Base-by-base conservation (phyloP, 2,113 vertebrate species). In the Aspidoscelis tigris region DNA sequence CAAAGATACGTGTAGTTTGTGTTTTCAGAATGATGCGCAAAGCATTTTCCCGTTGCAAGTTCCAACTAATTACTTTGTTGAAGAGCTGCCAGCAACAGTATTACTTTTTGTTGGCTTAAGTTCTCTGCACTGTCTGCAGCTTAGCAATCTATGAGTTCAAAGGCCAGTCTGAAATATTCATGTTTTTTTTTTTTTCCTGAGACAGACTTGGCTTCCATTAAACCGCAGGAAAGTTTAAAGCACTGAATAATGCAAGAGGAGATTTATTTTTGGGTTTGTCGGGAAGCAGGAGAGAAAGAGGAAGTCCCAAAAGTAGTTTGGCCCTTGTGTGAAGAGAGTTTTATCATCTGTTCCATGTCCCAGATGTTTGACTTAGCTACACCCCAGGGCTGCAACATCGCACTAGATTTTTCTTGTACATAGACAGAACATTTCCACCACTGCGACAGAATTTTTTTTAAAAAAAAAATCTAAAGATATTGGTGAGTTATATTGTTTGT, bases 161-260 rank as follows among this genome's bases (percentile, higher is more conserved):
- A 70, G 68, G 80, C 78, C 86, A 58, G 71, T 21, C 68, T 92
- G 84, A 94, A 93, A 94, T 88, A 93, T 90, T 93, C 88, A 87
- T 90, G 84, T 78, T 50, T 70, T 80, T 83, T 91, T 80, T 83
- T 91, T 61, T 70, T 84, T 1, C 0, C 80, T 6, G 43, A 44
- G 55, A 26, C 82, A 91, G 78, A 74, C 72, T 88, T 71, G 50
- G 72, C 9, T 55, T 91, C 91, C 87, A 91, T 89, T 90, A 91
- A 88, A 89, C 83, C 82, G 81, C 86, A 81, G 83, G 22, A 77
- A 93, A 89, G 89, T 91, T 93, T 80, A 91, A 33, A 3, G 0
- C 5, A 26, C 82, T 93, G 55, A 93, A 92, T 92, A 89, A 92
- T 91, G 93, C 83, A 89, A 70, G 5, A 43, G 64, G 21, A 89